Conservation (phyloP, 2,888 invertebrate genomes). For the Serripes groenlandicus region DNA sequence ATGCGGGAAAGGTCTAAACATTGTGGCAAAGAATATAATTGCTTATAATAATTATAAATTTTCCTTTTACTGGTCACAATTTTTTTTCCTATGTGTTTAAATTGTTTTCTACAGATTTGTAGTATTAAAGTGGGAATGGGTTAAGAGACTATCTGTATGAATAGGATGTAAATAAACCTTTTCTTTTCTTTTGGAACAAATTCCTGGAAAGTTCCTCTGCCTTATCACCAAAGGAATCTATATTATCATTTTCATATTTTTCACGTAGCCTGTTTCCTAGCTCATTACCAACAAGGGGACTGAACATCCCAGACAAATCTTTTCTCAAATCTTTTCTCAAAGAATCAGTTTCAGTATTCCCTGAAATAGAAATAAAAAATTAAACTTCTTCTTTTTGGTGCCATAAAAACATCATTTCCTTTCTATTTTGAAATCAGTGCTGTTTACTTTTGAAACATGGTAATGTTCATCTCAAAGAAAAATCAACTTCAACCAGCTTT, state of each 20-base stretch:
- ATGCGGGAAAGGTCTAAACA: too few species aligned
- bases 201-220: constrained; percentile 46
- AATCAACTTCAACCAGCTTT: not conserved
- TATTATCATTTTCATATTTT: constrained; percentile 52
- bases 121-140: not conserved
- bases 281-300: constrained; percentile 74
- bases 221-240: constrained; percentile 35
- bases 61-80: too few species aligned
- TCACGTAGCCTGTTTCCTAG: constrained; percentile 61
- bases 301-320: constrained; percentile 68
- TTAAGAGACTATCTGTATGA: not conserved
- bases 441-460: not conserved
- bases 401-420: not conserved
- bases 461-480: not conserved
- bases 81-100: too few species aligned
- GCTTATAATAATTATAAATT: too few species aligned
- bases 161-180: not conserved
- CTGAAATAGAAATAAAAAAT: not conserved
- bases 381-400: not conserved
- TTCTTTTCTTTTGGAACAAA: constrained; percentile 32
- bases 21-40: too few species aligned
- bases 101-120: not conserved
- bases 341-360: not conserved
- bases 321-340: not conserved
- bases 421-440: not conserved